Base-by-base conservation (phyloP, 2,113 vertebrate genomes). In the Onychostoma macrolepis region DNA sequence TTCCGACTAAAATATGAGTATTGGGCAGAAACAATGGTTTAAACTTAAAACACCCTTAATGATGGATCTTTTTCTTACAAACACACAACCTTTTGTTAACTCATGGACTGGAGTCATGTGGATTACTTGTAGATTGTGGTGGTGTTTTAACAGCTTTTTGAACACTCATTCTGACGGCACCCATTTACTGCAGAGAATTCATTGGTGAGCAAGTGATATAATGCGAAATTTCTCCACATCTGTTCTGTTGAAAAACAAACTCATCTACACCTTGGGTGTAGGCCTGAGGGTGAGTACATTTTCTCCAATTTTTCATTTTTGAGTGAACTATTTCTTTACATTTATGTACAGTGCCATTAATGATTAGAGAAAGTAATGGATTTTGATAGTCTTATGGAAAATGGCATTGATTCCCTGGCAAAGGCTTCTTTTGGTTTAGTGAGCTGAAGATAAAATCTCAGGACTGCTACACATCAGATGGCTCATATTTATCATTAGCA, bases 401-500 rank as follows among this genome's bases (percentile, higher is more conserved):
- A 78, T 21, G 17, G 9, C 3, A 17, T 10, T 28, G 41, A 45
- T 75, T 75, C 6, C 24, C 41, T 75, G 21, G 33, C 69, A 72
- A 79, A 11, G 26, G 6, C 21, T 24, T 56, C 19, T 21, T 56
- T 56, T 56, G 21, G 17, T 38, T 61, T 80, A 61, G 33, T 38
- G 12, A 80, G 19, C 24, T 26, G 11, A 63, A 36, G 21, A 80
- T 19, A 36, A n/a, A 63, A 63, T 26, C 53, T 26, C 24, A 76
- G 41, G 41, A 76, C n/a, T 28, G 6, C n/a, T 76, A 45, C 74
- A 76, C 26, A 43, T 76, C 41, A 76, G n/a, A 76, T 76, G 74
- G 74, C 41, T 76, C 71, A 72, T 41, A 56, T 65, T 79, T 85
- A 38, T 80, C 28, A 80, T 80, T 71, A 69, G 48, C 1, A 45